Evolutionary conservation across 1,140 invertebrate genomes (phyloP), one percentile per base, ranked within the genome.

Genomic region (Drosophila sechellia): DNA sequence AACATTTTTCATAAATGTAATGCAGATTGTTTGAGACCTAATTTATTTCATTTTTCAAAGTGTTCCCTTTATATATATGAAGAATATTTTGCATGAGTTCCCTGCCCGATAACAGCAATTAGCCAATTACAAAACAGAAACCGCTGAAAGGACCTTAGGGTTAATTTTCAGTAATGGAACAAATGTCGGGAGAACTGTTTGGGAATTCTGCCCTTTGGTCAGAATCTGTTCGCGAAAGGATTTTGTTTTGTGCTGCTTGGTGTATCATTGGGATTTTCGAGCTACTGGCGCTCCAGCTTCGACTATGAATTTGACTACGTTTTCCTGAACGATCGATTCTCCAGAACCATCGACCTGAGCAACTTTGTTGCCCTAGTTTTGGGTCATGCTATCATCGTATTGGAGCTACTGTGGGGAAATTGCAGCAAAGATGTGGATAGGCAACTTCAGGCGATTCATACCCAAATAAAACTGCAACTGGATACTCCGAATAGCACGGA

Each of bases 391-490:
- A n/a, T 48, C 0, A 17, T 89, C 1, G 52, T 42, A 0, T 4
- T 70, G 43, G 84, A 87, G 13, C 4, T 78, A 5, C 12, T 61
- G 6, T 87, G 79, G 75, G 13, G 13, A 0, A 56, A 81, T 52
- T 35, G 49, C 13, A 49, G 48, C 10, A 39, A 52, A 0, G 17
- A 68, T 6, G 56, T 80, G 6, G 58, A 85, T 11, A 50, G 40
- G 22, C 46, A 80, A 6, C 48, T 84, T 35, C 55, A 86, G 34
- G 39, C 22, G 3, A 46, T 86, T 1, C 42, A 49, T 0, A 4
- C 27, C 1, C 11, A 50, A 10, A 59, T 86, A 0, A 20, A 37
- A 0, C 13, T 59, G 0, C 45, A 77, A 5, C 55, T 72, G 1
- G 66, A 48, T 3, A 31, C 45, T 6, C 37, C 43, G 5, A 4